Evolutionary conservation across 2,888 invertebrate species (phyloP), one percentile per base, ranked within the genome.

Genomic region (Brachyptera putata): DNA sequence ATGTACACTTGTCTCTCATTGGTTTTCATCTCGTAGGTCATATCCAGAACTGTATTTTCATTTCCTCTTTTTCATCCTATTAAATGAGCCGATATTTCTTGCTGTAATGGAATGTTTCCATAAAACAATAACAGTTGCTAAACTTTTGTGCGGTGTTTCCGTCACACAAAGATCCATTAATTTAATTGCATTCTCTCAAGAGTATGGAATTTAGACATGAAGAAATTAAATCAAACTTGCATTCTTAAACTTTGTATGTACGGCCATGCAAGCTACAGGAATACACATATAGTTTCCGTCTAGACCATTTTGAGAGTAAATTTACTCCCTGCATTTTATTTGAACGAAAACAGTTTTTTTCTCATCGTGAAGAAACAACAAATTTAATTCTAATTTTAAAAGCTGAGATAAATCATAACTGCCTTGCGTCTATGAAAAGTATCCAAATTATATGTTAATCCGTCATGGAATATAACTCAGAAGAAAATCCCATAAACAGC

Each of bases 161-260:
- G 36, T 18, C 39, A n/a, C 53, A 62, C 60, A 62, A 57, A 60
- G 60, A 41, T 24, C 60, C 61, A 50, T 60, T 57, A 57, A 60
- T 55, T 62, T 60, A 62, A 62, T 62, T 60, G 58, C 62, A 60
- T 57, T 62, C 60, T 41, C 56, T 36, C 36, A 36, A 21, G 36
- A 53, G 53, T n/a, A n/a, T 34, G 53, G 53, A 53, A 53, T 53
- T 53, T 22, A 53, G 24, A 53, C 16, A 53, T 16, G 21, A n/a
- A n/a, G 53, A 22, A 53, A 36, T 53, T 53, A 53, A 53, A 53
- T 30, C 30, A 53, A 53, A 53, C 34, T 53, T n/a, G 49, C 24
- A 50, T 50, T 50, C 49, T 26, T 26, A 4, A n/a, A 26, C 16
- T 11, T 24, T 25, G 26, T 50, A 50, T 26, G 49, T 30, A 3